A percentile compares a stretch with the other conserved stretches of the same genome.
Conservation (phyloP, 2,888 invertebrate genomes). For the Nudaria mundana region DNA sequence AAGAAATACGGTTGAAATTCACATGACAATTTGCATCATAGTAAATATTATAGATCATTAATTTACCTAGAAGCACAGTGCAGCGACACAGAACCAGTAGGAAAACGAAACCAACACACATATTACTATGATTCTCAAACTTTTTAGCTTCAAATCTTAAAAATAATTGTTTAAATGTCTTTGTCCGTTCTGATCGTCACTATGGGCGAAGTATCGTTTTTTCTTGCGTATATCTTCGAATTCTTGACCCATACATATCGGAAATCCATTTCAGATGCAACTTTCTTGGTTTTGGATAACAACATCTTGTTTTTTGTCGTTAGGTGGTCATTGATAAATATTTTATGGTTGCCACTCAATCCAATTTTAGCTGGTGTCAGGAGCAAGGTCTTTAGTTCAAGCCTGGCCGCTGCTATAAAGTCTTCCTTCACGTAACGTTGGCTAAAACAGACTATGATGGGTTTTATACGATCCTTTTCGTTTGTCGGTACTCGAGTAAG, state of each 20-base stretch:
- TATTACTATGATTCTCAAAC: not conserved
- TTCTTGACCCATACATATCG: conserved; percentile 15
- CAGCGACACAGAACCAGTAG: not conserved
- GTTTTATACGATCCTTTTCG: conserved; percentile 7
- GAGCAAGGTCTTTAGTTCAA: not conserved
- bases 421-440: conserved; percentile 16
- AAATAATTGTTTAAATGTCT: too few relatives aligned
- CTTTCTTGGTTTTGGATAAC: conserved; percentile 9
- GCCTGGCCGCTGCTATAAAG: conserved; percentile 2
- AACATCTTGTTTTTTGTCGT: conserved; percentile 11
- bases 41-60: too few relatives aligned
- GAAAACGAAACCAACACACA: not conserved
- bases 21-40: not conserved
- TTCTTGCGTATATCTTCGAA: conserved; percentile 10
- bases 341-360: conserved; percentile 3
- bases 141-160: not conserved
- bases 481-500: conserved; percentile 9
- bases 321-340: conserved; percentile 18
- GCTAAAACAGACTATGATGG: conserved; percentile 12
- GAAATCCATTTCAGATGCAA: conserved; percentile 8
- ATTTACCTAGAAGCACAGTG: not conserved
- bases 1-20: not conserved
- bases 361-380: conserved; percentile 3
- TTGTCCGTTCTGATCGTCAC: conserved; percentile 10
- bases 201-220: conserved; percentile 9